Base-by-base conservation (phyloP, 53 echinoderm and acorn worm species). In the Paracentrotus lividus region DNA sequence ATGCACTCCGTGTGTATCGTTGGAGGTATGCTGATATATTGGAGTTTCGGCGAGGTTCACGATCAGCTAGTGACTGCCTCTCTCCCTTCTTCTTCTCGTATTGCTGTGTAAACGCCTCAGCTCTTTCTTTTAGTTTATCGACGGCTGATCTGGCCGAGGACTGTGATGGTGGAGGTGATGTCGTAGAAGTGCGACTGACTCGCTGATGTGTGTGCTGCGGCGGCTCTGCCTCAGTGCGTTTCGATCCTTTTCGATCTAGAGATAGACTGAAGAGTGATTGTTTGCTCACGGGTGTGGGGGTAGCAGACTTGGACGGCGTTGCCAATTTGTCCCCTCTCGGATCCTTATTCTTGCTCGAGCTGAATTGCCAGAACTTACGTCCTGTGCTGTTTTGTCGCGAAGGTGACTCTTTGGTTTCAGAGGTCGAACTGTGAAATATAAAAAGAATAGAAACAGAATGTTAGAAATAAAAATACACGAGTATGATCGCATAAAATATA, bases 361-460 rank as follows among this genome's bases (percentile, higher is more conserved):
- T 27, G 58, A 92, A 92, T 29, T 92, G 92, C 92, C 92, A 92
- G 76, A 92, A 92, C 38, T 81, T 77, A 42, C 92, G 92, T 43
- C 78, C 23, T 55, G 92, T 81, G 92, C 58, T 78, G 92, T 81
- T 92, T 16, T 54, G 53, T 78, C 51, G 31, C 55, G 92, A 55
- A 21, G 86, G 86, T 86, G 56, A 55, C 54, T 86, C 86, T 27
- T 56, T 86, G 5, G 43, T 77, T 78, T 77, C 92, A 53, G 57
- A 42, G 2, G 84, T 20, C 12, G 92, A 56, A 34, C 92, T 92
- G 60, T 55, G 24, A 38, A 36, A 52, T 4, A 18, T n/a, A 49
- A 49, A 85, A 3, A 88, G 13, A 54, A 86, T 59, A 27, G 40
- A 32, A 38, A 81, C 81, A 47, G 3, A 0, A n/a, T 14, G 26